Evolutionary conservation across 2,888 invertebrate species (phyloP).

Genomic region (Leucozona laternaria): DNA sequence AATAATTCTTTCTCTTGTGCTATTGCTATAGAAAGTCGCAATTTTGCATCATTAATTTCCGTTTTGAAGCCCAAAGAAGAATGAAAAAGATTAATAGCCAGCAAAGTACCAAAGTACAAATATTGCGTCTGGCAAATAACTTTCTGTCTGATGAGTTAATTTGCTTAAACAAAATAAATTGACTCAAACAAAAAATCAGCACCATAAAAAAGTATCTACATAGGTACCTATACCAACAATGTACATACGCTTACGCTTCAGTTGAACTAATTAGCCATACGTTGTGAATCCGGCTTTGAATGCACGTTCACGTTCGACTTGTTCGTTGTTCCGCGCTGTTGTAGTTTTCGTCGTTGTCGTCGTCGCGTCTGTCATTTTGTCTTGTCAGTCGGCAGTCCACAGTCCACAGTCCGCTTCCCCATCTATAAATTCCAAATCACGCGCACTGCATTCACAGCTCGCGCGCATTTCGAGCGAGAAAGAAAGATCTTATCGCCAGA

Average conservation of each 20-base stretch:
- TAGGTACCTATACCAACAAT: conserved; percentile 11
- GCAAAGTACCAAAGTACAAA: conserved; percentile 36
- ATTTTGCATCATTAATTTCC: conserved; percentile 36
- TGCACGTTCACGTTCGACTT: conserved; percentile 61
- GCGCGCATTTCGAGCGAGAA: conserved; percentile 62
- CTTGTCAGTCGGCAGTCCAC: not conserved
- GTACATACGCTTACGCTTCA: conserved; percentile 31
- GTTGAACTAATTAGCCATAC: conserved; percentile 72
- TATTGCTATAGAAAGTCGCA: not conserved
- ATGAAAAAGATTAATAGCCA: conserved; percentile 47
- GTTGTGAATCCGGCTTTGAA: conserved; percentile 71
- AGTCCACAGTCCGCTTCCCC: conserved; percentile 57
- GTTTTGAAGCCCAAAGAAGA: conserved; percentile 13
- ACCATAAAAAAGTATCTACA: conserved; percentile 5
- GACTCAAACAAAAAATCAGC: conserved; percentile 36
- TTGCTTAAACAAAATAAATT: conserved; percentile 66
- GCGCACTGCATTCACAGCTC: conserved; percentile 69
- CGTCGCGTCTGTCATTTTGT: conserved; percentile 51
- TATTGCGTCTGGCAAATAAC: conserved; percentile 61
- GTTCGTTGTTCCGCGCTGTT: conserved; percentile 46
- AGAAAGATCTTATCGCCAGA: conserved; percentile 72
- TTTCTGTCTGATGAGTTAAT: conserved; percentile 71
- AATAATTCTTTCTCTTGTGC: not conserved
- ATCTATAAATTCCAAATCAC: conserved; percentile 75
- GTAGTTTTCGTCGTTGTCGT: not conserved